phyloP scores from a whole-genome alignment of 2,113 vertebrate genomes.

The Anhinga rufa region DNA sequence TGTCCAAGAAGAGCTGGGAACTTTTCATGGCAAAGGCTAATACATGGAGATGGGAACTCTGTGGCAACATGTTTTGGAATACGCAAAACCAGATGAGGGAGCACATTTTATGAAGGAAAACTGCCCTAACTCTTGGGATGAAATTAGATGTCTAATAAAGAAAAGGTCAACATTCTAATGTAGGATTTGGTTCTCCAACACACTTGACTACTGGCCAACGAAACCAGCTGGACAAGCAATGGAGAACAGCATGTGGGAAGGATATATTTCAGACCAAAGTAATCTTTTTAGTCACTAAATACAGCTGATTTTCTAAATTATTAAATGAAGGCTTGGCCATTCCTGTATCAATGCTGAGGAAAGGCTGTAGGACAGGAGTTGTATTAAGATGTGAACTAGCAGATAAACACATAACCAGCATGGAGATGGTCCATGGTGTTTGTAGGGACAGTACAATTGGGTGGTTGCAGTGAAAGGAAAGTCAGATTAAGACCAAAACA shows the following conservation, averaged over 20 bases:
- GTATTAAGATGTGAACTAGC: background rate
- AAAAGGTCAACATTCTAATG: constrained; percentile 17
- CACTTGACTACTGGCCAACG: constrained; percentile 40
- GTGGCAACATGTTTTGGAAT: background rate
- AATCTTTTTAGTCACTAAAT: constrained; percentile 45
- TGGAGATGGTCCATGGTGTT: background rate
- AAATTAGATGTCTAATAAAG: constrained; percentile 18
- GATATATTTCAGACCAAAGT: constrained; percentile 28
- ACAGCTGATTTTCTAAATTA: constrained; percentile 45
- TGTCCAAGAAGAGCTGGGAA: background rate
- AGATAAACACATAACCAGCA: background rate
- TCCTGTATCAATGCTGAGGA: background rate
- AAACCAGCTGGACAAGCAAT: constrained; percentile 42
- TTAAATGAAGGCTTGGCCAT: background rate
- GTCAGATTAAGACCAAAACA: background rate
- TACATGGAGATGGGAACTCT: background rate
- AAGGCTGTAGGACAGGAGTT: background rate
- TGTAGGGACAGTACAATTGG: fast-evolving
- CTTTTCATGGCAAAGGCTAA: background rate
- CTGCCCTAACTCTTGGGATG: background rate
- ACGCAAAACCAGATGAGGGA: background rate
- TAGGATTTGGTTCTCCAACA: constrained; percentile 39
- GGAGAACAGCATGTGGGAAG: constrained; percentile 34
- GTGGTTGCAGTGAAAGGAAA: fast-evolving
- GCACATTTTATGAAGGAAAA: background rate